Evolutionary conservation across 2,888 invertebrate species (phyloP).

Genomic region (Erannis defoliaria): DNA sequence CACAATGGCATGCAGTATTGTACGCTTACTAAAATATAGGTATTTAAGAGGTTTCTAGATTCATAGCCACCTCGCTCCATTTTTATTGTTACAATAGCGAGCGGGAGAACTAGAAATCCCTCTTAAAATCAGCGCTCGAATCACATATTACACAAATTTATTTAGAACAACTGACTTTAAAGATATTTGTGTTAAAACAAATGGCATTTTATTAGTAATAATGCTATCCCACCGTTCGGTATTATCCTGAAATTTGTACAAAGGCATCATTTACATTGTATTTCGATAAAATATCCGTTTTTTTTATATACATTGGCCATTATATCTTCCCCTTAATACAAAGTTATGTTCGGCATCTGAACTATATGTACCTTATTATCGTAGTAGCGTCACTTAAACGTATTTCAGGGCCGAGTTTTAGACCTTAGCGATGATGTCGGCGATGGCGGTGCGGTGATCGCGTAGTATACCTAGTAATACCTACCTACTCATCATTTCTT

Average conservation of each 20-base stretch:
- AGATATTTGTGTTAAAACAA: background rate
- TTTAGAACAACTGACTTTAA: background rate
- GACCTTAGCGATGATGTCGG: background rate
- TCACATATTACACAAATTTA: too few species aligned
- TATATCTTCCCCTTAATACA: background rate
- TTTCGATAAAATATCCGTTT: background rate
- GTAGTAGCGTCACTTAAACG: background rate
- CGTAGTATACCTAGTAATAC: too few species aligned
- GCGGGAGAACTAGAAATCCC: background rate
- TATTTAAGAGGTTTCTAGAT: slow-evolving; percentile 1
- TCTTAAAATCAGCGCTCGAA: background rate
- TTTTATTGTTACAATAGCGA: background rate
- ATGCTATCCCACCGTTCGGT: slow-evolving; percentile 21
- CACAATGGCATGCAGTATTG: slow-evolving; percentile 3
- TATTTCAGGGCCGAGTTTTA: background rate
- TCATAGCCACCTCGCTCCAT: background rate
- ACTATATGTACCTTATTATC: background rate
- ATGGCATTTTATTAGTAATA: background rate
- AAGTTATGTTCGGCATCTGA: background rate
- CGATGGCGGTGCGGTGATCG: background rate
- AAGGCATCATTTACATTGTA: slow-evolving; percentile 10
- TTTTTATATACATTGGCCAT: background rate
- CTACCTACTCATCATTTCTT: too few species aligned
- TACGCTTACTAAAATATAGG: slow-evolving; percentile 15
- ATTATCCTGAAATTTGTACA: slow-evolving; percentile 26